phyloP scores from a whole-genome alignment of 2,888 invertebrate species.

The Onchidella celtica region DNA sequence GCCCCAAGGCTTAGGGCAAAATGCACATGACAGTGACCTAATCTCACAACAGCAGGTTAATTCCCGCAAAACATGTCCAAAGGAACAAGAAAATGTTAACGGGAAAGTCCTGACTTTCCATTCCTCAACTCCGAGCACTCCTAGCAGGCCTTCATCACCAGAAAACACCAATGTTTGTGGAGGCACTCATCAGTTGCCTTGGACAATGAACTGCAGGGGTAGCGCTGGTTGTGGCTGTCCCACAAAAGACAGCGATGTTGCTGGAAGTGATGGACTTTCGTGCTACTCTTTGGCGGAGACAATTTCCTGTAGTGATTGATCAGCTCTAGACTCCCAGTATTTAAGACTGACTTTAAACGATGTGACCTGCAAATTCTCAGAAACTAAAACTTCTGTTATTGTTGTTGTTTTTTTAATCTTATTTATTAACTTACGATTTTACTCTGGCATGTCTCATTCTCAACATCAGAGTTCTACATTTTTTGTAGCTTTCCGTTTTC shows the following conservation, averaged over 20 bases:
- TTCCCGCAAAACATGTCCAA: background rate
- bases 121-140: background rate
- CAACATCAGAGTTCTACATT: too few species aligned
- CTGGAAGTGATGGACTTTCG: background rate
- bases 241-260: background rate
- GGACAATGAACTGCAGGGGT: background rate
- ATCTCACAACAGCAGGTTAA: background rate
- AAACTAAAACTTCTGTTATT: too few species aligned
- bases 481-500: too few species aligned
- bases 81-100: background rate
- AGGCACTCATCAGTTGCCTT: too few species aligned
- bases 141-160: background rate
- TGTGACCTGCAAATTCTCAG: too few species aligned
- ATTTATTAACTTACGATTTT: too few species aligned
- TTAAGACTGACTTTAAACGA: too few species aligned
- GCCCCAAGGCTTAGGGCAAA: too few species aligned
- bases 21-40: background rate
- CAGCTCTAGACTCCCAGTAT: too few species aligned
- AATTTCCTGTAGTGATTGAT: slow-evolving; percentile 22
- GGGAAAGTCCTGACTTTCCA: background rate
- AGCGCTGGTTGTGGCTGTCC: background rate
- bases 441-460: too few species aligned
- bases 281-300: slow-evolving; percentile 26
- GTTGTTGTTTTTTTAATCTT: too few species aligned
- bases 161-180: background rate